Evolutionary conservation across 2,113 vertebrate species (phyloP).

Genomic region (Cryptoleucopteryx plumbea): DNA sequence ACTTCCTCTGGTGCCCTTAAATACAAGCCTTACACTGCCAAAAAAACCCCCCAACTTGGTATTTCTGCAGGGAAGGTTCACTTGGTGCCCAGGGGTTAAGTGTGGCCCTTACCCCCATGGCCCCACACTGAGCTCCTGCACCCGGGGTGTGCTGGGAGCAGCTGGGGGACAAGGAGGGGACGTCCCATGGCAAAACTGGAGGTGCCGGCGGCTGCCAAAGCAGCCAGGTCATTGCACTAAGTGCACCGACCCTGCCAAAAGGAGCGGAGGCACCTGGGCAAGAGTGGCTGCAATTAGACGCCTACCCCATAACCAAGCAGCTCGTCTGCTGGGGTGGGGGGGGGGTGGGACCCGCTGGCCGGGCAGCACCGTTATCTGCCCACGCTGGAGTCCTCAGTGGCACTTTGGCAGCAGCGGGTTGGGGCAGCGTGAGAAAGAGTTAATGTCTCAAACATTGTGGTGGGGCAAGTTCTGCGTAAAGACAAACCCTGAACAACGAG

Average conservation of each 20-base stretch:
- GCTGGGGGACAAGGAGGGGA: not conserved
- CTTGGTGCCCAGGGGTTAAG: not conserved
- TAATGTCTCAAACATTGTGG: too few species aligned
- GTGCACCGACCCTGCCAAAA: not conserved
- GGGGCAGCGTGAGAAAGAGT: too few species aligned
- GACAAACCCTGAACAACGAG: too few species aligned
- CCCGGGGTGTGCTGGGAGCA: too few species aligned
- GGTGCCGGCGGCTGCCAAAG: not conserved
- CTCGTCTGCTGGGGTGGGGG: not conserved
- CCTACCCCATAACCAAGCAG: not conserved
- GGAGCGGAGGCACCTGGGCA: not conserved
- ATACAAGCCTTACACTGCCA: not conserved
- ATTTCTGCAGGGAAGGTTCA: not conserved
- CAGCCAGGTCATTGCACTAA: not conserved
- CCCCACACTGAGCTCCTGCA: not conserved
- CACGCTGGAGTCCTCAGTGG: not conserved
- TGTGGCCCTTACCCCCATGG: not conserved
- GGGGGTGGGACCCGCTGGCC: rapidly evolving
- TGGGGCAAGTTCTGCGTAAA: too few species aligned
- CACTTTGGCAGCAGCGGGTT: not conserved
- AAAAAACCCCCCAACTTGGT: not conserved
- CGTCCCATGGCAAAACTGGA: not conserved
- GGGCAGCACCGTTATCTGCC: not conserved
- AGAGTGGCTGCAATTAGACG: not conserved
- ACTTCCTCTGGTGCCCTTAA: not conserved